Evolutionary conservation across 1,140 invertebrate species (phyloP).

Genomic region (Lepidotrigona ventralis): DNA sequence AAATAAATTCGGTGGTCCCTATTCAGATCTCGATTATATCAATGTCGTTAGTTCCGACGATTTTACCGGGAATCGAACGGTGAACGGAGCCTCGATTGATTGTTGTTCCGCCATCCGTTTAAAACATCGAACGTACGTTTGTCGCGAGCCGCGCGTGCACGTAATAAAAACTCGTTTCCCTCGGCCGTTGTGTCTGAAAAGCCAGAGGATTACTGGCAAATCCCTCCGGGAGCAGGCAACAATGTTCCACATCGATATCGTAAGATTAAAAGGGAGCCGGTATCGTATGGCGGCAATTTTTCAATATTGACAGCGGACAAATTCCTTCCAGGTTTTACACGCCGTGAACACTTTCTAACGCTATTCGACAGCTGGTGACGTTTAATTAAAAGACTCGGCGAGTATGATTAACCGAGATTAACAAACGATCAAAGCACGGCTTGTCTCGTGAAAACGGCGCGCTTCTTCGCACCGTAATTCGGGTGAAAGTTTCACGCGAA

Average conservation of each 20-base stretch:
- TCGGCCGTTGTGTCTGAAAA: neutral
- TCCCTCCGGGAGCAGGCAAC: constrained; percentile 2
- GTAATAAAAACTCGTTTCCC: constrained; percentile 1
- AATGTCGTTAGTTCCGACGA: constrained; percentile 3
- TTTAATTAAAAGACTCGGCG: neutral
- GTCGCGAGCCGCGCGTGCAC: no score
- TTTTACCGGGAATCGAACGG: neutral
- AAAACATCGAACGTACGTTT: constrained; percentile 24
- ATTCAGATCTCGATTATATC: neutral
- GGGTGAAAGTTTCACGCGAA: constrained; percentile 7
- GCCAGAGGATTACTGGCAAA: constrained; percentile 19
- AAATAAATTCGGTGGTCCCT: neutral
- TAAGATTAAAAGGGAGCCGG: neutral
- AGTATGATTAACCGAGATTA: neutral
- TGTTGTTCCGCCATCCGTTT: neutral
- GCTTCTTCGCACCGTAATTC: neutral
- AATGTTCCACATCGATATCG: constrained; percentile 4
- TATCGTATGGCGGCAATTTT: neutral
- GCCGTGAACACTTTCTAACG: constrained; percentile 5
- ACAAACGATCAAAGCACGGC: neutral
- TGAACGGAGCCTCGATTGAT: constrained; percentile 1
- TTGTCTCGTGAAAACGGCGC: neutral
- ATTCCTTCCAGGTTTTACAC: neutral
- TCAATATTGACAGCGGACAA: constrained; percentile 6
- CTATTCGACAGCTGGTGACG: neutral